A percentile compares a stretch with the other conserved stretches of the same genome.
These are phyloP conservation scores for Cerceris rybyensis DNA, from an alignment of 2,888 invertebrate species.

Conservation along the genomic window DNA sequence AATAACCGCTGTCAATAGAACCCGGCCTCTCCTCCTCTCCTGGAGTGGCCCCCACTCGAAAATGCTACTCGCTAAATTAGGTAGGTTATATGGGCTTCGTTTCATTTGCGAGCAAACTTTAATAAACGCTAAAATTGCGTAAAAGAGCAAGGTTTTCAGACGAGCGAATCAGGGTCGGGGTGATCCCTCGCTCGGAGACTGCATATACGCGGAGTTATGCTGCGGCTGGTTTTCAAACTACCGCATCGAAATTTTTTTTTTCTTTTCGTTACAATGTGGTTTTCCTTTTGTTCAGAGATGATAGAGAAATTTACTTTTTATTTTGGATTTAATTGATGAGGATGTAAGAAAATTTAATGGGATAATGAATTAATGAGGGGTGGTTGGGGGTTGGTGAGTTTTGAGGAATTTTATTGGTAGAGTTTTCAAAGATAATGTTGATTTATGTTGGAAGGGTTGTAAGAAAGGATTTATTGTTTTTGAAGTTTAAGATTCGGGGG, in stretches of 20 bases:
- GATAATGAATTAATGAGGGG: no score
- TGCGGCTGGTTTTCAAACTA: slow-evolving; percentile 34
- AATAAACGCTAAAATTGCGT: slow-evolving; percentile 82
- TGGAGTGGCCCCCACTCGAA: slow-evolving; percentile 81
- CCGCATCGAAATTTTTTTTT: slow-evolving; percentile 29
- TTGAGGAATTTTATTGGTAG: not conserved
- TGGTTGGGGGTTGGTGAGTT: not conserved
- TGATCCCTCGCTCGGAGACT: slow-evolving; percentile 59
- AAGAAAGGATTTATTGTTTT: no score
- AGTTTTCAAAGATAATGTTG: no score
- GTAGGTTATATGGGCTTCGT: slow-evolving; percentile 82
- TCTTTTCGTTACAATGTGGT: not conserved
- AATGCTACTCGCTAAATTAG: slow-evolving; percentile 82
- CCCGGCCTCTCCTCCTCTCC: slow-evolving; percentile 71
- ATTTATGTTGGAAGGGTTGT: no score
- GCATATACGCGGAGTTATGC: slow-evolving; percentile 47
- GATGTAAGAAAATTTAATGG: not conserved
- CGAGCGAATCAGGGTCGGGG: slow-evolving; percentile 73
- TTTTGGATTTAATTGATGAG: not conserved
- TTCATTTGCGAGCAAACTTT: slow-evolving; percentile 83
- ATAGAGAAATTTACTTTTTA: not conserved
- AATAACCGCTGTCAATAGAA: slow-evolving; percentile 82
- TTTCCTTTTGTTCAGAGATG: not conserved
- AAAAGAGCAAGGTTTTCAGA: slow-evolving; percentile 82
- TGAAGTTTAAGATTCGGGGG: no score